Conservation (phyloP, 2,888 invertebrate genomes). For the Cactoblastis cactorum region DNA sequence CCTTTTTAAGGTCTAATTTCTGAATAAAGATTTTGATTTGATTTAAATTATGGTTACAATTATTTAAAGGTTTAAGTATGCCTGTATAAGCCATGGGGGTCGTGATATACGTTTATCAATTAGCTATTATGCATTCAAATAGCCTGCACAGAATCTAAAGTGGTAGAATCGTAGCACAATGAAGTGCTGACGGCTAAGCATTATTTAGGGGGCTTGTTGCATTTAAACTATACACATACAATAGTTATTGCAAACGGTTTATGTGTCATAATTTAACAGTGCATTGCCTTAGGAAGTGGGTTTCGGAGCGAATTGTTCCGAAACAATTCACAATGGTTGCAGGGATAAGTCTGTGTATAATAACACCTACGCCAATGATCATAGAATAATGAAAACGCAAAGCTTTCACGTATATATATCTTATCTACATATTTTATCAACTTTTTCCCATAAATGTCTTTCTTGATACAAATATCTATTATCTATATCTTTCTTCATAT, state of each 20-base stretch:
- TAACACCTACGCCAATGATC: slow-evolving; percentile 38
- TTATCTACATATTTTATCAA: too few relatives aligned
- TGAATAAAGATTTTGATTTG: too few relatives aligned
- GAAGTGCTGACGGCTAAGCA: slow-evolving; percentile 10
- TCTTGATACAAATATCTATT: too few relatives aligned
- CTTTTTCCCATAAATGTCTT: too few relatives aligned
- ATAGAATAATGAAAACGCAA: neutral
- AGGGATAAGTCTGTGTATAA: slow-evolving; percentile 36
- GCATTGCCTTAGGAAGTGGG: slow-evolving; percentile 26
- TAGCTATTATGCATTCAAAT: slow-evolving; percentile 10
- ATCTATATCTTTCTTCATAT: too few relatives aligned
- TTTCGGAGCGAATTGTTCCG: slow-evolving; percentile 42
- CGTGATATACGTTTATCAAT: neutral
- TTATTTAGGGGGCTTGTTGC: slow-evolving; percentile 10
- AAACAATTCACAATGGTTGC: slow-evolving; percentile 46
- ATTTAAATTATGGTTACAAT: too few relatives aligned
- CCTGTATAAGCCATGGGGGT: neutral
- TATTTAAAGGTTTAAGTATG: too few relatives aligned
- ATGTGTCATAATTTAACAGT: slow-evolving; percentile 23
- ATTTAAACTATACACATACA: slow-evolving; percentile 14
- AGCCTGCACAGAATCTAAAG: neutral
- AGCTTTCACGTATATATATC: neutral
- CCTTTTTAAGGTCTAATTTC: too few relatives aligned
- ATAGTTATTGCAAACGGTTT: slow-evolving; percentile 17
- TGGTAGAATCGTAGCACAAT: slow-evolving; percentile 3